Evolutionary conservation across 2,797 vertebrate genomes (phyloP), one percentile per base, ranked within the genome.

Genomic region (Choloepus didactylus): DNA sequence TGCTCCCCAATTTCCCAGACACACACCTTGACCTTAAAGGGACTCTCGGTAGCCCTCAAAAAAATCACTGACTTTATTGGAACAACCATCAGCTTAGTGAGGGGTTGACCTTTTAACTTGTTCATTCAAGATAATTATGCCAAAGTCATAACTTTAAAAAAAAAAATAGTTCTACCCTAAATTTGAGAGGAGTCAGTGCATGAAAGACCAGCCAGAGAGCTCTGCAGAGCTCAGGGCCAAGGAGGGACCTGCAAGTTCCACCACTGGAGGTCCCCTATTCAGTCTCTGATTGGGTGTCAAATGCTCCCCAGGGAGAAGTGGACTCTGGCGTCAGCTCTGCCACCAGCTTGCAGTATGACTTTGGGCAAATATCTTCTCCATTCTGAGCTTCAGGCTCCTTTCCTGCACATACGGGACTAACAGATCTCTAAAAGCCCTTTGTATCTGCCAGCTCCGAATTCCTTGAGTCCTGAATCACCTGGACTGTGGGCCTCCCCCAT

Each of bases 211-310:
- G 19, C 27, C 25, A 0, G 38, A 80, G n/a, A 59, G 25, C 7
- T 1, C 0, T 0, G 3, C 9, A 1, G 16, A 35, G 31, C 21
- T 11, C 29, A 35, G 38, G 23, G 18, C 59, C 31, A 6, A 3
- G 14, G 19, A 23, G 29, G 35, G 12, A 31, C 15, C 31, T 1
- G 44, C 41, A 6, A 0, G n/a, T 25, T 64, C 81, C 51, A 4
- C 4, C 1, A 4, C 46, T 6, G 14, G 16, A 15, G 3, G n/a
- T n/a, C 9, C 1, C 15, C 41, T 27, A 1, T 21, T 38, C n/a
- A 19, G 31, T 38, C 41, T 69, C 62, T 69, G 49, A 16, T 4
- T 9, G 3, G 66, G 51, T 70, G 35, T 3, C 3, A 31, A 64
- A n/a, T 0, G 1, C 21, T 51, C 21, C 62, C 11, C 10, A 62